A percentile compares a stretch with the other conserved stretches of the same genome.
Evolutionary conservation across 2,797 vertebrate genomes (phyloP).

Genomic region (Bradypus variegatus): DNA sequence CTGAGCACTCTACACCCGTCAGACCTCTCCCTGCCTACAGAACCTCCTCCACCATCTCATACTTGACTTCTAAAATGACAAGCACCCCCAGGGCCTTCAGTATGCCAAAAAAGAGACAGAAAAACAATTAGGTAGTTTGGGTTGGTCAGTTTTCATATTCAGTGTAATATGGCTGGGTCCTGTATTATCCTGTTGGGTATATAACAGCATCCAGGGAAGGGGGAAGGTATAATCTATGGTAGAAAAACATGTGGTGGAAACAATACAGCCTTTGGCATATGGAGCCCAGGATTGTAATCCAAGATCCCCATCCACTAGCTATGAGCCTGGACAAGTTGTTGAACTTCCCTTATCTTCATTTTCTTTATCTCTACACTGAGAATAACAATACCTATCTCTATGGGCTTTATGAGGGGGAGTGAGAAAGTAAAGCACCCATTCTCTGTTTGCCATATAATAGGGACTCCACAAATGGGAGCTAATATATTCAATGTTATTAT

Average conservation of each 20-base stretch:
- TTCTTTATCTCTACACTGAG: background rate
- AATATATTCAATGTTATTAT: fast-evolving
- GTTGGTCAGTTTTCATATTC: background rate
- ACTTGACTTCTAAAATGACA: background rate
- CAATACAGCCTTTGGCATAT: fast-evolving
- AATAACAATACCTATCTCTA: background rate
- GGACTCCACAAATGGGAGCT: background rate
- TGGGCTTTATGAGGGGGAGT: background rate
- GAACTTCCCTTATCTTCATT: background rate
- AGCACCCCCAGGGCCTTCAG: background rate
- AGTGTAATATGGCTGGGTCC: background rate
- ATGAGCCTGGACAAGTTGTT: background rate
- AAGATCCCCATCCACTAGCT: background rate
- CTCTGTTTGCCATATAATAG: background rate
- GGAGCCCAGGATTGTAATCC: background rate
- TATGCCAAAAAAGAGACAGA: fast-evolving
- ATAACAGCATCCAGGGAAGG: background rate
- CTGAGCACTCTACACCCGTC: background rate
- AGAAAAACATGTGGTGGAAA: background rate
- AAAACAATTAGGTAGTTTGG: background rate
- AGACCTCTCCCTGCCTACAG: background rate
- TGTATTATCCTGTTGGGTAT: background rate
- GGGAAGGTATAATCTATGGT: background rate
- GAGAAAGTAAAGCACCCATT: fast-evolving
- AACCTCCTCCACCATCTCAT: background rate